Evolutionary conservation across 2,888 invertebrate genomes (phyloP).

Genomic region (Heliconius sara): DNA sequence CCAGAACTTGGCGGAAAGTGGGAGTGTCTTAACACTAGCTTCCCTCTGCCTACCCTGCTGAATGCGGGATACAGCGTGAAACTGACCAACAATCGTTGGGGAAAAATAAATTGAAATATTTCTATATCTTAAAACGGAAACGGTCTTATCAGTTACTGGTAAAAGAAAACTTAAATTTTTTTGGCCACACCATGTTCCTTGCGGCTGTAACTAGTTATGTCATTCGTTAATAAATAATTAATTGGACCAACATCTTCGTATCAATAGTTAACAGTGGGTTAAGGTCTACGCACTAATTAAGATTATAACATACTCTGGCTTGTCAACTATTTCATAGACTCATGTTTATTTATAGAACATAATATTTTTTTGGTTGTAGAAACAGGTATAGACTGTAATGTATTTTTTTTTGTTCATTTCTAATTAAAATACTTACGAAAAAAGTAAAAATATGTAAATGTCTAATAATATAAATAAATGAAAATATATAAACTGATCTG

Average conservation of each 20-base stretch:
- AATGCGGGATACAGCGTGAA: too few species aligned
- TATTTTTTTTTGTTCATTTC: too few species aligned
- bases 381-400: background rate
- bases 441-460: too few species aligned
- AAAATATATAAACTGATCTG: background rate
- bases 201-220: conserved; percentile 17
- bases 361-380: background rate
- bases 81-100: too few species aligned
- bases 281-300: conserved; percentile 30
- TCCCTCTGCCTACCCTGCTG: too few species aligned
- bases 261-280: conserved; percentile 32
- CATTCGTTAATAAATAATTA: conserved; percentile 39
- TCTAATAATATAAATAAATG: too few species aligned
- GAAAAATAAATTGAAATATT: too few species aligned
- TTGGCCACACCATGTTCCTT: background rate
- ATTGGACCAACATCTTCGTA: conserved; percentile 28
- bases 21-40: too few species aligned
- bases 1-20: too few species aligned
- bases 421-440: too few species aligned
- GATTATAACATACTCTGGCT: conserved; percentile 14
- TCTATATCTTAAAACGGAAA: background rate
- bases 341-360: conserved; percentile 13
- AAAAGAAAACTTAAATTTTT: background rate
- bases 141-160: background rate
- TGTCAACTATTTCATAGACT: background rate